A percentile compares a stretch with the other conserved stretches of the same genome.
Conservation (phyloP, 2,113 vertebrate species). For the Archilochus colubris region DNA sequence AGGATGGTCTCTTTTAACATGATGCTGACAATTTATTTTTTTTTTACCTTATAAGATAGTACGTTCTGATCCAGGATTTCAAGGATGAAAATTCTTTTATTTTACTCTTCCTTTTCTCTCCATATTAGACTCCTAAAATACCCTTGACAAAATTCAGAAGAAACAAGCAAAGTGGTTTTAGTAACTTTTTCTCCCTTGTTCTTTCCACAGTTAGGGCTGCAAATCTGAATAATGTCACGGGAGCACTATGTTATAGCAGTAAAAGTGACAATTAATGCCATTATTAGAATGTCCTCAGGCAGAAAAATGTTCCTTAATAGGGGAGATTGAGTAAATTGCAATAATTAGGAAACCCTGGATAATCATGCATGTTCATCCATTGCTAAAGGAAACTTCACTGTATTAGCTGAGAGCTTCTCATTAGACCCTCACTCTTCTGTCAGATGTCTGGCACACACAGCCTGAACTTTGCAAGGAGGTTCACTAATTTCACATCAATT, state of each 20-base stretch:
- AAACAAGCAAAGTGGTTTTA: neutral
- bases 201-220: neutral
- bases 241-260: neutral
- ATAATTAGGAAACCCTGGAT: neutral
- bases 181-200: neutral
- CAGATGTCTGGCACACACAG: neutral
- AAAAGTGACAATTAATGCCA: conserved; percentile 26
- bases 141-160: neutral
- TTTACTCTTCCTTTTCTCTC: neutral
- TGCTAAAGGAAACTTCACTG: neutral
- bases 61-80: neutral
- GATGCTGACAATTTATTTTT: neutral
- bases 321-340: conserved; percentile 1
- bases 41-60: neutral
- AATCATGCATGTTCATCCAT: neutral
- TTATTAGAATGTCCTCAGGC: neutral
- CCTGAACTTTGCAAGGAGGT: neutral
- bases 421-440: neutral
- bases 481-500: conserved; percentile 24
- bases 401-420: neutral
- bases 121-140: neutral
- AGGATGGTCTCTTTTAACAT: neutral
- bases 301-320: neutral
- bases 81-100: neutral
- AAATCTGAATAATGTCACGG: neutral